Conservation (phyloP, 2,113 vertebrate genomes). For the Falcunculus frontatus region DNA sequence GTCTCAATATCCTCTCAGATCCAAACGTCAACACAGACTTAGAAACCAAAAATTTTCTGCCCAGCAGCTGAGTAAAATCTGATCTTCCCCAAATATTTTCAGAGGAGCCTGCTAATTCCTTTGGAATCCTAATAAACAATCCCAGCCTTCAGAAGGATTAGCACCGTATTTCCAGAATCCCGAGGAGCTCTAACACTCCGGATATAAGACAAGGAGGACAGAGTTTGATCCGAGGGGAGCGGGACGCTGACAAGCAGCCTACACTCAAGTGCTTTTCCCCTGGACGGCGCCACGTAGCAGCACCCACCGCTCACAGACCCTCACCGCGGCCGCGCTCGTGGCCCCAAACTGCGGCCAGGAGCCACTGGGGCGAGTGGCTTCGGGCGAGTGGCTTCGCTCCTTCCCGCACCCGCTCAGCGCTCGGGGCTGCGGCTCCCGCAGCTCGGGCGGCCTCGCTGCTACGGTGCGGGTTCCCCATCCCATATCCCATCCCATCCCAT, state of each 20-base stretch:
- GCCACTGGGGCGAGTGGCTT: fast-evolving
- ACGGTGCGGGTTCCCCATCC: background rate
- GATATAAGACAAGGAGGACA: background rate
- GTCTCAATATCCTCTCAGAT: background rate
- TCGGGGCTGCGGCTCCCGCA: background rate
- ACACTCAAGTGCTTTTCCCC: background rate
- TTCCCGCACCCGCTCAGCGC: too few species aligned
- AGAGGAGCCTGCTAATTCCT: background rate
- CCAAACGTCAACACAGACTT: background rate
- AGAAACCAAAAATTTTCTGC: background rate
- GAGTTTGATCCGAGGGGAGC: background rate
- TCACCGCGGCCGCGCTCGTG: background rate
- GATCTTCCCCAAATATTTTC: background rate
- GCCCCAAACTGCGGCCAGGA: background rate
- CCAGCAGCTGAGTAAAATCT: background rate
- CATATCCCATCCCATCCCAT: background rate
- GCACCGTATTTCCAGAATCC: background rate
- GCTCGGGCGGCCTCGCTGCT: fast-evolving
- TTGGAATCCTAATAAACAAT: background rate
- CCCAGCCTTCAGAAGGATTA: background rate
- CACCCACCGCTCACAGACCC: background rate
- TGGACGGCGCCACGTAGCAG: background rate
- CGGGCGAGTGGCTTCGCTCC: background rate
- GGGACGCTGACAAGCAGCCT: background rate
- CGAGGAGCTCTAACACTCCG: background rate